Evolutionary conservation across 2,888 invertebrate genomes (phyloP).

Genomic region (Digitonthophagus gazella): DNA sequence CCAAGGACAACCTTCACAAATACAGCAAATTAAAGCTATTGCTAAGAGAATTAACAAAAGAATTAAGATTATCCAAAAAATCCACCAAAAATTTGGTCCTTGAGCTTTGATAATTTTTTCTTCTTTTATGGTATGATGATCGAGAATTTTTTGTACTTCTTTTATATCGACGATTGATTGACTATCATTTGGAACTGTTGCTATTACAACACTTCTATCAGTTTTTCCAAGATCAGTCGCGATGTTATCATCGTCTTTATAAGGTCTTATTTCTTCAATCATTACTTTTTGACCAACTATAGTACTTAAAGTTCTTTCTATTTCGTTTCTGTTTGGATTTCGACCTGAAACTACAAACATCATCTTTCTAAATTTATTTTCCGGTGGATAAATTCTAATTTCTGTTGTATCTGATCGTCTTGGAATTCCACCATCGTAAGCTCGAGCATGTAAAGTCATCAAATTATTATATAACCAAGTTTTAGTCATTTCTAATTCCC

Average conservation of each 20-base stretch:
- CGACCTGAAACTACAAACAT: conserved; percentile 77
- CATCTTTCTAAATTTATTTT: conserved; percentile 71
- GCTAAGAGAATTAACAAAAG: conserved; percentile 70
- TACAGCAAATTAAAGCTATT: conserved; percentile 75
- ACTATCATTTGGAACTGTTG: conserved; percentile 63
- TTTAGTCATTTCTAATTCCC: conserved; percentile 66
- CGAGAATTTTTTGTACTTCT: conserved; percentile 64
- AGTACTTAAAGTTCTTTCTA: conserved; percentile 72
- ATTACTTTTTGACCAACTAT: conserved; percentile 78
- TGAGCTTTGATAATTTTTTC: conserved; percentile 31
- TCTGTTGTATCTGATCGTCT: conserved; percentile 69
- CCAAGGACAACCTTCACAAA: conserved; percentile 82
- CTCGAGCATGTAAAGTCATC: conserved; percentile 70
- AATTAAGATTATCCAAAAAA: conserved; percentile 73
- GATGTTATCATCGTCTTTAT: conserved; percentile 57
- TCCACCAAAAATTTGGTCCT: conserved; percentile 62
- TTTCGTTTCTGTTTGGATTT: conserved; percentile 69
- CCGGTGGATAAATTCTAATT: conserved; percentile 77
- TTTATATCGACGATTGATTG: conserved; percentile 70
- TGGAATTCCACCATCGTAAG: conserved; percentile 83
- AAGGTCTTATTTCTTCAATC: conserved; percentile 72
- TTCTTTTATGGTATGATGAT: conserved; percentile 34
- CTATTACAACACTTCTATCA: conserved; percentile 67
- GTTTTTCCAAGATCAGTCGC: conserved; percentile 53
- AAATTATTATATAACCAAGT: conserved; percentile 47